Evolutionary conservation across 1,140 invertebrate species (phyloP), one percentile per base, ranked within the genome.

Genomic region (Microplitis mediator): DNA sequence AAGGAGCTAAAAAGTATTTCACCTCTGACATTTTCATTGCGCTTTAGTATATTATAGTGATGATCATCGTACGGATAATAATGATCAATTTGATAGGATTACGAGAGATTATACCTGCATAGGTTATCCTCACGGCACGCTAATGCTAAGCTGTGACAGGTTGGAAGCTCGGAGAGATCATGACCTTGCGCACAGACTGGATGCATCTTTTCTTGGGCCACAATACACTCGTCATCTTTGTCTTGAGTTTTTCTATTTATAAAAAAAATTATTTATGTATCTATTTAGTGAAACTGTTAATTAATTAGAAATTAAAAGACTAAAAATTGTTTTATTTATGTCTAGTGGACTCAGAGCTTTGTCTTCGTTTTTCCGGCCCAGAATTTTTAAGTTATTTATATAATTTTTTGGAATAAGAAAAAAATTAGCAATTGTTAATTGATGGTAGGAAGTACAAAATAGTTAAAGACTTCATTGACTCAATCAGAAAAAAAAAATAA

Each of bases 191-290:
- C 95, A 82, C 95, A 97, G 14, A 91, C 90, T 11, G 95, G 95
- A 86, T 96, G 95, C 73, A 96, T 89, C 82, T 94, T 92, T 84
- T 96, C 93, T 86, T 96, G 94, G 65, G 95, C 94, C 76, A 93
- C 89, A 86, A 95, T 91, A 86, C 95, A 97, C 73, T 93, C 92
- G 84, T 95, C 94, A 77, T 92, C 90, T 76, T 91, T 93, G 85
- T 92, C 91, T 71, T 93, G 92, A 31, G 92, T 93, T 91, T 95
- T 95, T 78, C 93, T 94, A 79, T 3, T 72, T 75, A 60, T 75
- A 64, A 36, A 70, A 65, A 39, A 72, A 74, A 71, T 39, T 3
- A 45, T 93, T 9, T 6, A 45, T 45, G 2, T 39, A 3, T 9
- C 8, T 9, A 45, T 91, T 95, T 95, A 78, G 92, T 93, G 79